phyloP scores from a whole-genome alignment of 2,113 vertebrate genomes.

The Epinephelus fuscoguttatus region DNA sequence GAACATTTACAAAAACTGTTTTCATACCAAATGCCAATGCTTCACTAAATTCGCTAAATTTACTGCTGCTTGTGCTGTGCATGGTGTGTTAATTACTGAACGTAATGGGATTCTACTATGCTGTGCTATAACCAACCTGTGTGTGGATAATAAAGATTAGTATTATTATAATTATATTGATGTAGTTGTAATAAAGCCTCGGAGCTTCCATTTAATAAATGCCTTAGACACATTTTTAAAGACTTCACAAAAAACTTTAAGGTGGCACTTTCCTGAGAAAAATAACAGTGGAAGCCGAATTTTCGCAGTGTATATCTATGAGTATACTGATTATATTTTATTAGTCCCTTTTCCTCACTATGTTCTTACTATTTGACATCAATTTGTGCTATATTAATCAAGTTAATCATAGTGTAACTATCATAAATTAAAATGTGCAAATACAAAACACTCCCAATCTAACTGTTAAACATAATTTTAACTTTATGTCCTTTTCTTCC shows the following conservation, averaged over 20 bases:
- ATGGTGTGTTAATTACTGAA: too few relatives aligned
- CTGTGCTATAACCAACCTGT: too few relatives aligned
- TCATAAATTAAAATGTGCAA: not conserved
- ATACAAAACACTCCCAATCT: not conserved
- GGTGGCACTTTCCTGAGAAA: not conserved
- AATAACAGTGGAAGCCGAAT: too few relatives aligned
- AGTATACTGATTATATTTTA: not conserved
- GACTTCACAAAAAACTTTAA: not conserved
- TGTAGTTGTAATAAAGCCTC: not conserved
- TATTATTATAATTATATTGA: not conserved
- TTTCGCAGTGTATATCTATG: not conserved
- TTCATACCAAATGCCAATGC: too few relatives aligned
- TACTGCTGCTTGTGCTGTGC: too few relatives aligned
- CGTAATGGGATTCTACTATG: too few relatives aligned
- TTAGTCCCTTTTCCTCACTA: not conserved
- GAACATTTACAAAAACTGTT: too few relatives aligned
- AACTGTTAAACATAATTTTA: not conserved
- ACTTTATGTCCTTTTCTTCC: not conserved
- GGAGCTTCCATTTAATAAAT: slow-evolving; percentile 8
- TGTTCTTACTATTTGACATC: not conserved
- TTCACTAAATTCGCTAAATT: too few relatives aligned
- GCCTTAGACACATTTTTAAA: slow-evolving; percentile 23
- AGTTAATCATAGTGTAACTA: not conserved
- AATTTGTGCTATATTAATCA: not conserved
- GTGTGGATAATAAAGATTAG: too few relatives aligned